Base-by-base conservation (phyloP, 1,140 invertebrate species). In the Cataglyphis hispanica region DNA sequence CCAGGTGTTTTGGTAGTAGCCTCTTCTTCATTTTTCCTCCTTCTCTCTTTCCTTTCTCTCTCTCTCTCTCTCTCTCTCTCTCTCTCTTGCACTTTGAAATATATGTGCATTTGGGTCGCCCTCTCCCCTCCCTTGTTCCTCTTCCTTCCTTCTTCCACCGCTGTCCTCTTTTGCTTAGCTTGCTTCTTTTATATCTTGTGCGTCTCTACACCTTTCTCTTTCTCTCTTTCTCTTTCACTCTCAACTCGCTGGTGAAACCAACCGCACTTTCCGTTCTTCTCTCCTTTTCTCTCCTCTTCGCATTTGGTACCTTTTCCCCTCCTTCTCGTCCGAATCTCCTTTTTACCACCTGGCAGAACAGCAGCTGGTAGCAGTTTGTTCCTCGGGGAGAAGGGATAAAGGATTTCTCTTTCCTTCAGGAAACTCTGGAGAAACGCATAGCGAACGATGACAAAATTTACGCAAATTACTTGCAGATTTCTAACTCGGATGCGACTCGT, bases 1-100 rank as follows among this genome's bases (percentile, higher is more conserved):
- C 93, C 93, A 94, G 93, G 93, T 93, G 93, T 93, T 94, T 93
- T 67, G 77, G 87, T 87, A 84, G 87, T 91, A 78, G 84, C 34
- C 63, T 63, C 31, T 81, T 64, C 58, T 11, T 86, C 70, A 27
- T 72, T 16, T n/a, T 75, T 50, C 19, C 46, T 90, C 56, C 85
- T 81, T 85, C 5, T 72, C 50, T 89, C 78, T 87, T 56, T 27
- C 86, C 77, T 89, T 84, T 43, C 67, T 86, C 67, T 72, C 25
- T 69, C 85, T 85, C 5, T 72, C 43, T 89, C 78, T 87, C 83
- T 58, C 34, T 87, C 77, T 89, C 85, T 53, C 67, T 86, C 64
- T 74, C 25, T 69, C 85, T 60, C 84, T 83, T 58, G 43, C 46
- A 43, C 37, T 40, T 85, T 13, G 46, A 40, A 16, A 1, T 75